A percentile compares a stretch with the other conserved stretches of the same genome.
phyloP scores from a whole-genome alignment of 2,113 vertebrate genomes.

The Chlorodrepanis virens region DNA sequence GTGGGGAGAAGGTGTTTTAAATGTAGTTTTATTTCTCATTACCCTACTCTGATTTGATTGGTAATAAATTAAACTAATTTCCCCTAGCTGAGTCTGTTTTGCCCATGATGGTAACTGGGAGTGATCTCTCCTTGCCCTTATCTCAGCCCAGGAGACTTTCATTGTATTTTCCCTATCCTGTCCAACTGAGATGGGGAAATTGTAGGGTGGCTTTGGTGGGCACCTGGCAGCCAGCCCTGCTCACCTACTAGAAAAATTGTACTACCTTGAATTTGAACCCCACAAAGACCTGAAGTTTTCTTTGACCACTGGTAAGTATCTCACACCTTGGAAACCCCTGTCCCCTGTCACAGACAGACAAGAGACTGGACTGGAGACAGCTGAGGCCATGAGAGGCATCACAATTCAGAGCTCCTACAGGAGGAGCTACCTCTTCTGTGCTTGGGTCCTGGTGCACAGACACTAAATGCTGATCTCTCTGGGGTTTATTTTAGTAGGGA shows the following conservation, averaged over 20 bases:
- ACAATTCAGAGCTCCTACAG: background rate
- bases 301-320: background rate
- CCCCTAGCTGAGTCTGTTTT: background rate
- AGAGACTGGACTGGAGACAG: background rate
- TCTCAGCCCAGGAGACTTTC: background rate
- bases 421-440: background rate
- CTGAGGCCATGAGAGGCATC: background rate
- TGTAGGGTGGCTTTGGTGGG: background rate
- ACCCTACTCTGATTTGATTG: background rate
- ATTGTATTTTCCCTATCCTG: background rate
- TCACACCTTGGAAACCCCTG: background rate
- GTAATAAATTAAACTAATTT: background rate
- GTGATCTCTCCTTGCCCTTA: background rate
- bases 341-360: background rate
- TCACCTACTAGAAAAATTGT: background rate
- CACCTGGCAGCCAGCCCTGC: background rate
- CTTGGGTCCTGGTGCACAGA: background rate
- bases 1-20: background rate
- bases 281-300: background rate
- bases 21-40: background rate
- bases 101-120: background rate
- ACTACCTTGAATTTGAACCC: background rate
- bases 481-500: background rate
- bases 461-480: background rate
- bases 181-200: background rate